Percentiles rank a stretch among this genome's conserved stretches.
These are phyloP conservation scores for Homalodisca vitripennis DNA, from an alignment of 1,140 invertebrate genomes.

Conservation along the genomic window DNA sequence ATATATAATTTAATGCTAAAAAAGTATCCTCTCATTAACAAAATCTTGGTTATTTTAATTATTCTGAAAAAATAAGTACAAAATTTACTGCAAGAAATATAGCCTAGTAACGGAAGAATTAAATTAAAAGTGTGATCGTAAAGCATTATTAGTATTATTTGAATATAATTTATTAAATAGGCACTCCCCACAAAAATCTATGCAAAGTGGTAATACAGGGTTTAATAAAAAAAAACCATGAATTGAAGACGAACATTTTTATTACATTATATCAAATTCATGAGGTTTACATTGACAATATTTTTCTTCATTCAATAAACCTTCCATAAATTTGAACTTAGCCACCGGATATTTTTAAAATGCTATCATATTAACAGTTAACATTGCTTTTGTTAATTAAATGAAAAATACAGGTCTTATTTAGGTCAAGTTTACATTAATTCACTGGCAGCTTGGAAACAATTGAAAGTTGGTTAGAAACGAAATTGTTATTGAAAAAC, in stretches of 20 bases:
- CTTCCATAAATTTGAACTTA: constrained; percentile 11
- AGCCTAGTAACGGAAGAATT: too few species aligned
- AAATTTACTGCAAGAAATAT: too few species aligned
- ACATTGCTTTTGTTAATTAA: constrained; percentile 7
- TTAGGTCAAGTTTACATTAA: not conserved
- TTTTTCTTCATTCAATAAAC: not conserved
- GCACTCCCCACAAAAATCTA: too few species aligned
- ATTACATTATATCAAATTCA: not conserved
- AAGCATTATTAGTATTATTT: too few species aligned
- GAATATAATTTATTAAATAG: too few species aligned
- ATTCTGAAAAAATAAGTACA: too few species aligned
- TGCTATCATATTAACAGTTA: constrained; percentile 6
- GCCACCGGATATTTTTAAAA: not conserved
- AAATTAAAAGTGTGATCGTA: too few species aligned
- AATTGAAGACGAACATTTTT: constrained; percentile 8
- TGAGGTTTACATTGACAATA: not conserved
- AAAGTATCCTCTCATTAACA: too few species aligned
- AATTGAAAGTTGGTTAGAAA: not conserved
- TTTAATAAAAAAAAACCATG: not conserved
- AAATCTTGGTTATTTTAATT: too few species aligned
- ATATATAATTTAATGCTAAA: too few species aligned
- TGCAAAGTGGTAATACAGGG: too few species aligned
- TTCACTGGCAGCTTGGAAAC: not conserved
- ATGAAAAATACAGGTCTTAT: not conserved
- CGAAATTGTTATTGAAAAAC: not conserved